Evolutionary conservation across 2,113 vertebrate genomes (phyloP).

Genomic region (Cyanistes caeruleus): DNA sequence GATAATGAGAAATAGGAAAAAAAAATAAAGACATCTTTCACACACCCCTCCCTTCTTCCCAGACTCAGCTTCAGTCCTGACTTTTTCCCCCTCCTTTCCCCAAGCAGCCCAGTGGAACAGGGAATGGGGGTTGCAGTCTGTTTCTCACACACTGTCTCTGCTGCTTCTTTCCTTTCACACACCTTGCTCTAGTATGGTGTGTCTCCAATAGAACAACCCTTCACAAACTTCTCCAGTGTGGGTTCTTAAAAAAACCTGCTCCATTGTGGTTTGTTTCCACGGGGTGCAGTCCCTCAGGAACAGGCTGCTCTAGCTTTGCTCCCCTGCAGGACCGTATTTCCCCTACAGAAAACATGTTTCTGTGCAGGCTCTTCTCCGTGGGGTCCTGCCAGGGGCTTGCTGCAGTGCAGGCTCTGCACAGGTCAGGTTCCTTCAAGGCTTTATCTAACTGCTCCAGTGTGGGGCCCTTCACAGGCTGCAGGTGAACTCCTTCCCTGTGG

Average conservation of each 20-base stretch:
- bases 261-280: background rate
- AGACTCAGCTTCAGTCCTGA: background rate
- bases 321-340: background rate
- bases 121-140: background rate
- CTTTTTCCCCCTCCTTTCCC: background rate
- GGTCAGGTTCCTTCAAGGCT: background rate
- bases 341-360: background rate
- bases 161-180: background rate
- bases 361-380: background rate
- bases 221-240: background rate
- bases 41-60: background rate
- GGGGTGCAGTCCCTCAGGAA: background rate
- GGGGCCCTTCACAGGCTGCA: background rate
- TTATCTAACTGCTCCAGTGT: background rate
- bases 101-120: fast-evolving
- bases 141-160: background rate
- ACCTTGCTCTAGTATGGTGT: background rate
- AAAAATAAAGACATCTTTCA: background rate
- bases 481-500: background rate
- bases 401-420: background rate
- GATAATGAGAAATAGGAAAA: background rate
- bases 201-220: background rate
- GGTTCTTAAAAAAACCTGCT: background rate
- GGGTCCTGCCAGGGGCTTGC: background rate
- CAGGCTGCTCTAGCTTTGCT: background rate